phyloP scores from a whole-genome alignment of 2,888 invertebrate genomes.

The Oscheius sp. region DNA sequence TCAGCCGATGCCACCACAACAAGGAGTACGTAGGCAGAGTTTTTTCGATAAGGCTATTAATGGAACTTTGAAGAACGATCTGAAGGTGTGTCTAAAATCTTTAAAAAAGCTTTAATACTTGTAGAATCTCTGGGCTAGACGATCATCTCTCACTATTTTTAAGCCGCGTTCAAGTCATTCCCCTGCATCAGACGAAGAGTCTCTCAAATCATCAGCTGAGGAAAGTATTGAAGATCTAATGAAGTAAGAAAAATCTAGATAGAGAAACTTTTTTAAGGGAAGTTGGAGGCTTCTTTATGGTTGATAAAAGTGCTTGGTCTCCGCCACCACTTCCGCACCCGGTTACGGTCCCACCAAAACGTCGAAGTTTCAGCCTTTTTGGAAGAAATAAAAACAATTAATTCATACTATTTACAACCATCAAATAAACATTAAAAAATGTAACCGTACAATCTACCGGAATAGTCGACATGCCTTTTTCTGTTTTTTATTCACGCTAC shows the following conservation, averaged over 20 bases:
- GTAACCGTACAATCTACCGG: not conserved
- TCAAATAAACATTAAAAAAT: too few relatives aligned
- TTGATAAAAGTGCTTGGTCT: not conserved
- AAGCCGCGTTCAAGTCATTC: not conserved
- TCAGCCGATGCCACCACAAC: slow-evolving; percentile 8
- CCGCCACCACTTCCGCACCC: not conserved
- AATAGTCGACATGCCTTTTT: slow-evolving; percentile 32
- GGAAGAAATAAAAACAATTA: not conserved
- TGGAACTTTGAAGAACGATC: slow-evolving; percentile 13
- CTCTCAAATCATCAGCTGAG: slow-evolving; percentile 6
- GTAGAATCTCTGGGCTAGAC: slow-evolving; percentile 11
- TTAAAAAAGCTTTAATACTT: not conserved
- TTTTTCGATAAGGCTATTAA: slow-evolving; percentile 13
- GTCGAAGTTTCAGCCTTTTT: slow-evolving; percentile 14
- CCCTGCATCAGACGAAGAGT: slow-evolving; percentile 19
- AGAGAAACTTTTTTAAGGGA: not conserved
- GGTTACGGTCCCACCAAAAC: not conserved
- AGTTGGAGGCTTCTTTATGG: slow-evolving; percentile 22
- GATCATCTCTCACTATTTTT: slow-evolving; percentile 14
- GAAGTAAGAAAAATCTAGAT: not conserved
- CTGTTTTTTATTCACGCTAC: slow-evolving; percentile 31
- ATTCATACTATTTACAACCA: too few relatives aligned
- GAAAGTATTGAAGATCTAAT: slow-evolving; percentile 19
- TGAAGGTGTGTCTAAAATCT: not conserved
- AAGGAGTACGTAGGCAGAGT: slow-evolving; percentile 13